phyloP scores from a whole-genome alignment of 2,888 invertebrate species.

The Ormia ochracea region DNA sequence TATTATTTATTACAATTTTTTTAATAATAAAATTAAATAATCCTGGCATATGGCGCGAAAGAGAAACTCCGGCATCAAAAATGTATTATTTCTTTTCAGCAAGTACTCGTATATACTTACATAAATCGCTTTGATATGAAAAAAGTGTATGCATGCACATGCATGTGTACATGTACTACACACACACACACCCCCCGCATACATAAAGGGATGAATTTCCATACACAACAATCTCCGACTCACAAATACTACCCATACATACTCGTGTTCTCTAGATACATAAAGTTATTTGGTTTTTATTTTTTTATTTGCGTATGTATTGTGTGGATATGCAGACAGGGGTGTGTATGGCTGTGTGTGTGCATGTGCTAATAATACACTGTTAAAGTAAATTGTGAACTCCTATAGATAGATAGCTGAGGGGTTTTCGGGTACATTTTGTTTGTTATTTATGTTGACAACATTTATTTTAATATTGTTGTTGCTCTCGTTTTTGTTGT shows the following conservation, averaged over 20 bases:
- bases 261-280: not conserved
- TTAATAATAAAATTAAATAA: not conserved
- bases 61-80: not conserved
- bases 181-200: too few species aligned
- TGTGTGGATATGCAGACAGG: too few species aligned
- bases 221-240: not conserved
- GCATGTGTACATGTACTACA: not conserved
- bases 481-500: not conserved
- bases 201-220: not conserved
- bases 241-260: not conserved
- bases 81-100: not conserved
- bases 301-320: not conserved
- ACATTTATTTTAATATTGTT: too few species aligned
- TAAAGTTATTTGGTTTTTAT: not conserved
- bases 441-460: conserved; percentile 3
- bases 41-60: conserved; percentile 6
- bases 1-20: too few species aligned
- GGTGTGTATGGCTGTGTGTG: too few species aligned
- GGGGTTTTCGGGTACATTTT: not conserved
- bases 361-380: too few species aligned
- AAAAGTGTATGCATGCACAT: too few species aligned
- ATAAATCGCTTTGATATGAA: not conserved
- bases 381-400: too few species aligned
- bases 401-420: not conserved
- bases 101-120: not conserved